Evolutionary conservation across 2,888 invertebrate species (phyloP).

Genomic region (Pseudococcus longispinus): DNA sequence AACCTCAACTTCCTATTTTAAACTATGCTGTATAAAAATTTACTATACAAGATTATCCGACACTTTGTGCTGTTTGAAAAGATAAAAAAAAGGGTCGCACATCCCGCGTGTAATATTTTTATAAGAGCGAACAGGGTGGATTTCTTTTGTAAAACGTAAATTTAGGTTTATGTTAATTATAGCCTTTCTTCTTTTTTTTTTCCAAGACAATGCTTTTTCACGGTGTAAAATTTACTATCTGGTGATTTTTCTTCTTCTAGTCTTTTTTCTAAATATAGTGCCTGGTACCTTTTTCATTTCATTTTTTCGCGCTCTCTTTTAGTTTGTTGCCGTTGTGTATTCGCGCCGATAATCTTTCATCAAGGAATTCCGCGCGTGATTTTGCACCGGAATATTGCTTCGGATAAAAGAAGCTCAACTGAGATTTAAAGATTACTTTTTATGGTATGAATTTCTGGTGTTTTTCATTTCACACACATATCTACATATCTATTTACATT

Average conservation of each 20-base stretch:
- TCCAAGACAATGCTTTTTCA: constrained; percentile 9
- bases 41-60: background rate
- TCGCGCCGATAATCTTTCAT: constrained; percentile 41
- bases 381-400: constrained; percentile 39
- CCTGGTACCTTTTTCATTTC: constrained; percentile 7
- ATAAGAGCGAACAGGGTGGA: background rate
- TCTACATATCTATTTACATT: background rate
- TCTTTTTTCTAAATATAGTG: background rate
- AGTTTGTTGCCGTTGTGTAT: background rate
- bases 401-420: constrained; percentile 41
- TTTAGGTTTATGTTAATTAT: constrained; percentile 45
- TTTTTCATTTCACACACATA: constrained; percentile 13
- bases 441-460: constrained; percentile 16
- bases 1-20: background rate
- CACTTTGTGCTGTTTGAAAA: constrained; percentile 3
- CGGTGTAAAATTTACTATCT: constrained; percentile 28
- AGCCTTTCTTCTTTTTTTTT: constrained; percentile 18
- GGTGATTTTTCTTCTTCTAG: constrained; percentile 9
- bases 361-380: constrained; percentile 36
- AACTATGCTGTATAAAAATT: background rate
- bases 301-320: background rate
- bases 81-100: background rate
- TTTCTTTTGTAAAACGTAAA: constrained; percentile 40
- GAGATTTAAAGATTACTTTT: constrained; percentile 42
- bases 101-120: constrained; percentile 32